Base-by-base conservation (phyloP, 1,140 invertebrate species). In the Bombus balteatus region DNA sequence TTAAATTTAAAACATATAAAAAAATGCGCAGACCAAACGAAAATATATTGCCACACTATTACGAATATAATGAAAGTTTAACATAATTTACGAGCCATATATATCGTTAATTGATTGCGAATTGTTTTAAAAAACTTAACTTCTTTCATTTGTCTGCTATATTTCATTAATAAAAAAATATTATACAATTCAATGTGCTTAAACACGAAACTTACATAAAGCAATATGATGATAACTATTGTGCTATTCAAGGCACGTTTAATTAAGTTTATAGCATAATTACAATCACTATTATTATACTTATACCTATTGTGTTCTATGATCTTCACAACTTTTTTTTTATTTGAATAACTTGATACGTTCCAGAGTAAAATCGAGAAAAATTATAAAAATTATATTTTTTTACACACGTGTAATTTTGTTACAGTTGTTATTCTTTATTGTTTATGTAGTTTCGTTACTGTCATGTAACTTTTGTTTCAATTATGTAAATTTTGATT, bases 171-270 rank as follows among this genome's bases (percentile, higher is more conserved):
- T 41, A 43, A 43, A 28, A 18, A 43, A 43, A 34, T 34, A 10
- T 41, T 84, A 65, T 43, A n/a, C 47, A 59, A 70, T 34, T 68
- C 71, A 71, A 83, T 78, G 22, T 39, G 43, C 34, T 41, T 68
- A 34, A 41, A 41, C 73, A 57, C 72, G 73, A 83, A 75, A 83
- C 22, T 77, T 76, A 83, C 22, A 59, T 82, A 32, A 75, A 82
- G 47, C 22, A 47, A 39, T 66, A 25, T 83, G 37, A 84, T 62
- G 32, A n/a, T 78, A 34, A 84, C 43, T 77, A 32, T 39, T n/a
- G n/a, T 68, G 74, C n/a, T 34, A 53, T 53, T 68, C 28, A 28
- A 68, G 62, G 47, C 53, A 75, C 15, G 32, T 59, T 47, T 25
- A 79, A 79, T 62, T 57, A 73, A 81, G 25, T 15, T 41, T 43